Evolutionary conservation across 2,797 vertebrate species (phyloP).

Genomic region (Sebastes oblongus): DNA sequence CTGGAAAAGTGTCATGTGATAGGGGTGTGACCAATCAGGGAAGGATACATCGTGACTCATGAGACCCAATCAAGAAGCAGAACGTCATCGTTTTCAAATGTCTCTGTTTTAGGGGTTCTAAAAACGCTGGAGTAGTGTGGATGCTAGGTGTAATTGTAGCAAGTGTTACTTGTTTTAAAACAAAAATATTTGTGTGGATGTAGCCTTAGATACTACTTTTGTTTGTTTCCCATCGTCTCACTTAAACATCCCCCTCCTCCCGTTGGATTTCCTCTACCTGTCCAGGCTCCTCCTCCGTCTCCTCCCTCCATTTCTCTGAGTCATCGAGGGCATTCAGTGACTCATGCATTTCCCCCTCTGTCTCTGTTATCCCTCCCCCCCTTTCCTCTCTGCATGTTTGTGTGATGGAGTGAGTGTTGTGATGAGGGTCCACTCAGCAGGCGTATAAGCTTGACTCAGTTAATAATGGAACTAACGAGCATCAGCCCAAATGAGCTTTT

Average conservation of each 20-base stretch:
- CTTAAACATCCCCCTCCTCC: background rate
- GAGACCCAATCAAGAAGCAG: no score
- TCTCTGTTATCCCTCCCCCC: background rate
- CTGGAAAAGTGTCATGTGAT: no score
- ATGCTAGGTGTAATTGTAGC: no score
- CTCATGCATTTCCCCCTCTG: constrained; percentile 10
- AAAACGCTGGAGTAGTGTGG: no score
- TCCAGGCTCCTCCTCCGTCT: background rate
- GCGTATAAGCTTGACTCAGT: constrained; percentile 57
- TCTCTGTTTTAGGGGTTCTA: no score
- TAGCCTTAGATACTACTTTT: background rate
- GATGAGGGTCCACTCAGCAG: constrained; percentile 61
- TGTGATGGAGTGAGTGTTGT: constrained; percentile 60
- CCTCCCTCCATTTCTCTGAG: constrained; percentile 17
- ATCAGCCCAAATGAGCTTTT: constrained; percentile 79
- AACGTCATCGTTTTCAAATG: no score
- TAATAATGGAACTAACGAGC: constrained; percentile 78
- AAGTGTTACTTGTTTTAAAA: no score
- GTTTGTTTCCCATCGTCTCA: background rate
- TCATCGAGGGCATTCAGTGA: constrained; percentile 31
- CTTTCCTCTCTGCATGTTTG: constrained; percentile 22
- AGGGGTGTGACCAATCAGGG: no score
- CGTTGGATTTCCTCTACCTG: background rate
- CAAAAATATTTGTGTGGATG: no score
- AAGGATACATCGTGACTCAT: no score